A percentile compares a stretch with the other conserved stretches of the same genome.
phyloP scores from a whole-genome alignment of 2,888 invertebrate species.

The Biston betularia region DNA sequence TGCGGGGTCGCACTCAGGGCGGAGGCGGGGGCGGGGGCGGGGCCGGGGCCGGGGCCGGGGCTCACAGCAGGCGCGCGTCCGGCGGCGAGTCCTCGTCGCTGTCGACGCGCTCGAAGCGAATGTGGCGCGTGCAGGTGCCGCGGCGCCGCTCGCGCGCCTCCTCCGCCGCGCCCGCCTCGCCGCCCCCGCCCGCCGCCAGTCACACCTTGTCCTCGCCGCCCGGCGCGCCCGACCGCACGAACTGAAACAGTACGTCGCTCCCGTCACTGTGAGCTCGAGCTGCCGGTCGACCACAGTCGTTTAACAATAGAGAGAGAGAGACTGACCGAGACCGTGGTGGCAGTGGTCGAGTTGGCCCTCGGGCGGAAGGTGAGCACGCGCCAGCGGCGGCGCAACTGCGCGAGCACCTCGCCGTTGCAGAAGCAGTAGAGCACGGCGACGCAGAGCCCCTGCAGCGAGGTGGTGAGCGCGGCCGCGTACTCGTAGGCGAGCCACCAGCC shows the following conservation, averaged over 20 bases:
- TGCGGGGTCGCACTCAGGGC: slow-evolving; percentile 30
- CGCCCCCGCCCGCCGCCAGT: slow-evolving; percentile 85
- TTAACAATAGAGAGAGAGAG: slow-evolving; percentile 13
- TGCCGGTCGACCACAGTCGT: background rate
- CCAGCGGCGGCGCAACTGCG: slow-evolving; percentile 94
- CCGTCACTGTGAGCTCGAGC: slow-evolving; percentile 15
- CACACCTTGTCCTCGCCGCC: slow-evolving; percentile 93
- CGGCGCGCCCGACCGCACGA: slow-evolving; percentile 91
- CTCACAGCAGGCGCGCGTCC: slow-evolving; percentile 67
- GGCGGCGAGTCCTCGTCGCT: slow-evolving; percentile 78
- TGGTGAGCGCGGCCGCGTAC: slow-evolving; percentile 93
- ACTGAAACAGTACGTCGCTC: slow-evolving; percentile 85
- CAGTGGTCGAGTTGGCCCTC: slow-evolving; percentile 93
- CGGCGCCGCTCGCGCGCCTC: slow-evolving; percentile 46
- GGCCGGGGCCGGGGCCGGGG: slow-evolving; percentile 36
- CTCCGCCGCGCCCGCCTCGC: slow-evolving; percentile 40
- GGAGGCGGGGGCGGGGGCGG: slow-evolving; percentile 30
- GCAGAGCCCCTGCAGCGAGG: slow-evolving; percentile 96
- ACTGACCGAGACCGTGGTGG: slow-evolving; percentile 95
- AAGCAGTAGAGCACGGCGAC: slow-evolving; percentile 97
- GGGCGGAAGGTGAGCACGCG: slow-evolving; percentile 93
- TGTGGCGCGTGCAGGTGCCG: slow-evolving; percentile 61
- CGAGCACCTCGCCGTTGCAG: slow-evolving; percentile 97
- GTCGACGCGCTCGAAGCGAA: slow-evolving; percentile 78
- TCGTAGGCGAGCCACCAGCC: slow-evolving; percentile 93